Base-by-base conservation (phyloP, 1,140 invertebrate genomes). In the Drosophila nannoptera region DNA sequence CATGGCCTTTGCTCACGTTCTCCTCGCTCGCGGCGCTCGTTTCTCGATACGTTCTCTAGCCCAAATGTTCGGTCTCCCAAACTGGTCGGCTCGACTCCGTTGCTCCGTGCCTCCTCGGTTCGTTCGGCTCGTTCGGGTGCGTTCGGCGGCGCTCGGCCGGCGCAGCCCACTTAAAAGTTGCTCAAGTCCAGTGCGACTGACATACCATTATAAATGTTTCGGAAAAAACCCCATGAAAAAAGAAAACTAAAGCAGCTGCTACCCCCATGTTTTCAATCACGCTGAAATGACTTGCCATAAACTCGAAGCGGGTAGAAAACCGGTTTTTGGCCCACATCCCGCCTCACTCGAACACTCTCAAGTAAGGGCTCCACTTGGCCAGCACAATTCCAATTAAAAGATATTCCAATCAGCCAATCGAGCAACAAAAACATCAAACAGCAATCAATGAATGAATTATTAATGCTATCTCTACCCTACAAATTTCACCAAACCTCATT, bases 101-200 rank as follows among this genome's bases (percentile, higher is more conserved):
- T 33, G 5, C 8, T 14, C 22, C 67, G 46, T 43, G 45, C 22
- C 50, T 66, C 49, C 40, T 35, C 32, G 32, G n/a, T 32, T 14
- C 32, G 60, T 14, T 63, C 45, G 54, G 55, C 53, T 68, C 72
- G 64, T 29, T 67, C 16, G 14, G 16, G 8, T 63, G 14, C 3
- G 22, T 22, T 22, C 22, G 22, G 22, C 43, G 33, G 38, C 9
- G 45, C 46, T 69, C 35, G 62, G 36, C 36, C 40, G 59, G 63
- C 65, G 76, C 81, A 86, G 64, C 81, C 80, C 80, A 84, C 80
- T 84, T 84, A 76, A 75, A 56, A 84, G 69, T 84, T 84, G 69
- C 69, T 71, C 80, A 83, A 78, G 68, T 75, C 65, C 67, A 54
- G 49, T 64, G 56, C 63, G 71, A 77, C 75, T 67, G 65, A 63